Percentiles rank a stretch among this genome's conserved stretches.
Evolutionary conservation across 2,113 vertebrate species (phyloP).

Genomic region (Natator depressus): DNA sequence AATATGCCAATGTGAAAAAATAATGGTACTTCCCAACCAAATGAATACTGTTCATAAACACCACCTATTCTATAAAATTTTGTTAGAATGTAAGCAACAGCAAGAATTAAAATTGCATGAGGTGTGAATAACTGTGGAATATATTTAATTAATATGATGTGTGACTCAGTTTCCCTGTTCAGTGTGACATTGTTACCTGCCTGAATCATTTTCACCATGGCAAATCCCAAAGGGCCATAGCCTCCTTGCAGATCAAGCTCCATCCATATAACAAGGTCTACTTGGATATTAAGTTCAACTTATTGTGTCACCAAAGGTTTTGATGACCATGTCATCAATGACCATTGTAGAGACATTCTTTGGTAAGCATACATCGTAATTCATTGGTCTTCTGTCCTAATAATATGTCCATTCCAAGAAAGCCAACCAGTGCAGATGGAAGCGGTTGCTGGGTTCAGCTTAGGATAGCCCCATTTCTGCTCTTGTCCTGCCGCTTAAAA

Average conservation of each 20-base stretch:
- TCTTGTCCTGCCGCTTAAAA: too few relatives aligned
- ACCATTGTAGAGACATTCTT: not conserved
- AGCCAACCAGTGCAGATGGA: too few relatives aligned
- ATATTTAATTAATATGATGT: too few relatives aligned
- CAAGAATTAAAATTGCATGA: not conserved
- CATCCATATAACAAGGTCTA: too few relatives aligned
- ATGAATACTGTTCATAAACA: not conserved
- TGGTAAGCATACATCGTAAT: not conserved
- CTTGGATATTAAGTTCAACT: not conserved
- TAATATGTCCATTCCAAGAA: not conserved
- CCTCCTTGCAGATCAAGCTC: too few relatives aligned
- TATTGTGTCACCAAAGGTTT: not conserved
- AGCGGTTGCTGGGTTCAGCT: too few relatives aligned
- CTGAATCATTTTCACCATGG: too few relatives aligned
- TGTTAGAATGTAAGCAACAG: rapidly evolving
- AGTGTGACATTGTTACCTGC: too few relatives aligned
- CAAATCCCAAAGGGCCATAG: too few relatives aligned
- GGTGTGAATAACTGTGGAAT: too few relatives aligned
- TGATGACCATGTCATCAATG: not conserved
- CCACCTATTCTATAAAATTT: not conserved
- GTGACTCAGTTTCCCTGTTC: too few relatives aligned
- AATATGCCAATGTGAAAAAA: not conserved
- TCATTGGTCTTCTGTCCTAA: not conserved
- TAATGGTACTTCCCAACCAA: not conserved
- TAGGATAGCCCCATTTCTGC: too few relatives aligned